A percentile compares a stretch with the other conserved stretches of the same genome.
Evolutionary conservation across 2,113 vertebrate genomes (phyloP).

Genomic region (Hystrix brachyura): DNA sequence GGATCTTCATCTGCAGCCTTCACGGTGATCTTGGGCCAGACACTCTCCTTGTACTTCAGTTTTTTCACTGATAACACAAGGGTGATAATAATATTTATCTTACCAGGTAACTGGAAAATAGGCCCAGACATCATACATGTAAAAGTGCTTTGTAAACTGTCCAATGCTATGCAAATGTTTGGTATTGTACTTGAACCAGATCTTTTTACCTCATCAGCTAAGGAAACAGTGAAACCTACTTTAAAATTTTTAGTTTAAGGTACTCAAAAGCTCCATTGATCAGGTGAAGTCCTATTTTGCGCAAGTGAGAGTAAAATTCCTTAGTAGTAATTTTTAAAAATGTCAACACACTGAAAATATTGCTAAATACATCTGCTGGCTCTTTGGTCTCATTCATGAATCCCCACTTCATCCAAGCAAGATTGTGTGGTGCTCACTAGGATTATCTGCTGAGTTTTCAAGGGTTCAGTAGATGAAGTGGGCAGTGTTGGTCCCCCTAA

Average conservation of each 20-base stretch:
- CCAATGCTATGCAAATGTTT: not conserved
- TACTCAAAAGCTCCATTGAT: not conserved
- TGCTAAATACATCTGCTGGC: not conserved
- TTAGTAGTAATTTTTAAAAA: not conserved
- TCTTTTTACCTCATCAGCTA: not conserved
- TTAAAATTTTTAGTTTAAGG: not conserved
- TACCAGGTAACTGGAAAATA: not conserved
- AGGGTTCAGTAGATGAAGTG: not conserved
- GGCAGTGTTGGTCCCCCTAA: not conserved
- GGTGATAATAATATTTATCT: not conserved
- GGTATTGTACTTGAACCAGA: not conserved
- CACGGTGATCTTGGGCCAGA: not conserved
- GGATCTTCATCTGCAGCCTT: not conserved
- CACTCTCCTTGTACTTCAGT: not conserved
- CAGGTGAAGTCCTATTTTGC: not conserved
- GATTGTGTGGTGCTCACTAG: not conserved
- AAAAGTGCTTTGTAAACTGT: not conserved
- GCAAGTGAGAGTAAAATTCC: not conserved
- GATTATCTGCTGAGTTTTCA: not conserved
- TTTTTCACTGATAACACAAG: not conserved
- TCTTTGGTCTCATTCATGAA: not conserved
- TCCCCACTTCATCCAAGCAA: not conserved
- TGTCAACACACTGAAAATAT: not conserved
- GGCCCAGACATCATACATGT: not conserved
- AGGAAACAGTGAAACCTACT: not conserved